Evolutionary conservation across 2,888 invertebrate genomes (phyloP), one percentile per base, ranked within the genome.

Genomic region (Clunio marinus): DNA sequence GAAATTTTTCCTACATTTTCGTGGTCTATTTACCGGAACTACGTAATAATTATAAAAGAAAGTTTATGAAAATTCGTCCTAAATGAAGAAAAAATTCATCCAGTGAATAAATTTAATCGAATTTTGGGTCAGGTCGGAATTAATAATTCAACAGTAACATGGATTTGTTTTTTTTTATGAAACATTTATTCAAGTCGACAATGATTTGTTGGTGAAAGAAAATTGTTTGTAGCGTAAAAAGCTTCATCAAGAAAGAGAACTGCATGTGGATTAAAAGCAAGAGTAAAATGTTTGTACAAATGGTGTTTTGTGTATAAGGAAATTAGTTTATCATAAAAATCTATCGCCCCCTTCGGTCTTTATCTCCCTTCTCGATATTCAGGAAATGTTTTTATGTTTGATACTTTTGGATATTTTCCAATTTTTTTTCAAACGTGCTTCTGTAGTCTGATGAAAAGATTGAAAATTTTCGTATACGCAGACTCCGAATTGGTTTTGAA

Each of bases 291-390:
- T 57, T 2, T 27, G 57, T 51, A n/a, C 24, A 17, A n/a, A n/a
- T n/a, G n/a, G n/a, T 17, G 51, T 51, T 5, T 20, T 20, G 41
- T 41, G 41, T n/a, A 7, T 51, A 17, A 32, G 57, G 57, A 57
- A 57, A 57, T 57, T 57, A 57, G 57, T 57, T 57, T 27, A 57
- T 27, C 27, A 57, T 57, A 57, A 57, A 57, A 57, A 3, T 22
- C n/a, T 25, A 57, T 57, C n/a, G n/a, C n/a, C 57, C 57, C 57
- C 57, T 27, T 51, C 10, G 5, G 10, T 10, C 2, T 3, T 7
- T 20, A 8, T 57, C 25, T 27, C 15, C 27, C 57, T 13, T 17
- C 45, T 3, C n/a, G n/a, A n/a, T n/a, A n/a, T n/a, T n/a, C n/a
- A n/a, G n/a, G n/a, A n/a, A n/a, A n/a, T n/a, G n/a, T 45, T 17